Conservation (phyloP, 1,140 invertebrate species). For the Mycetomoellerius zeteki region DNA sequence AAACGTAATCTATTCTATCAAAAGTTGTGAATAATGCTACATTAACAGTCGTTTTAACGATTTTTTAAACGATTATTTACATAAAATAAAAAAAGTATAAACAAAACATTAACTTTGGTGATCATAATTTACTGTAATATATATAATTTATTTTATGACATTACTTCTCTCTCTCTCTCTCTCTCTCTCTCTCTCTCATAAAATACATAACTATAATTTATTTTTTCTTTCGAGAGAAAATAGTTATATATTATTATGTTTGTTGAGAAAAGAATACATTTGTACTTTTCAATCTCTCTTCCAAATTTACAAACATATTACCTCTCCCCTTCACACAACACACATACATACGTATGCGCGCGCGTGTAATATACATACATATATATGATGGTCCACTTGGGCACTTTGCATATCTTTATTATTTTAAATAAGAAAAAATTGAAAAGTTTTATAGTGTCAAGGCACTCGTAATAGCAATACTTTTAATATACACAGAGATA, state of each 20-base stretch:
- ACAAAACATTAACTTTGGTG: constrained; percentile 3
- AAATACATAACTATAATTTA: background rate
- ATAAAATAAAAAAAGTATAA: constrained; percentile 1
- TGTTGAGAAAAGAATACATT: constrained; percentile 10
- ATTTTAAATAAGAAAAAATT: background rate
- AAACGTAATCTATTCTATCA: constrained; percentile 1
- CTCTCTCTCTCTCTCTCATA: too few species aligned
- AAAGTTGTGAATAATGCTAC: background rate
- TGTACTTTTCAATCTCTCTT: background rate
- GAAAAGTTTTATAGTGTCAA: background rate
- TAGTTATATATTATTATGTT: constrained; percentile 3
- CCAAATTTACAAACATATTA: background rate
- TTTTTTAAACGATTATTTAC: background rate
- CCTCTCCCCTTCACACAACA: background rate
- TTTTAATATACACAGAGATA: background rate
- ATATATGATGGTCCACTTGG: background rate
- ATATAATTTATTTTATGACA: background rate
- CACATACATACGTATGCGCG: too few species aligned
- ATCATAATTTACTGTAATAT: constrained; percentile 16
- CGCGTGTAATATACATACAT: too few species aligned
- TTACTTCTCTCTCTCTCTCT: too few species aligned
- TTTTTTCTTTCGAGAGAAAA: background rate
- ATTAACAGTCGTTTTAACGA: background rate
- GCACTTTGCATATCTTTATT: background rate
- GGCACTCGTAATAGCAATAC: background rate